Evolutionary conservation across 2,113 vertebrate species (phyloP).

Genomic region (Corvus hawaiiensis): DNA sequence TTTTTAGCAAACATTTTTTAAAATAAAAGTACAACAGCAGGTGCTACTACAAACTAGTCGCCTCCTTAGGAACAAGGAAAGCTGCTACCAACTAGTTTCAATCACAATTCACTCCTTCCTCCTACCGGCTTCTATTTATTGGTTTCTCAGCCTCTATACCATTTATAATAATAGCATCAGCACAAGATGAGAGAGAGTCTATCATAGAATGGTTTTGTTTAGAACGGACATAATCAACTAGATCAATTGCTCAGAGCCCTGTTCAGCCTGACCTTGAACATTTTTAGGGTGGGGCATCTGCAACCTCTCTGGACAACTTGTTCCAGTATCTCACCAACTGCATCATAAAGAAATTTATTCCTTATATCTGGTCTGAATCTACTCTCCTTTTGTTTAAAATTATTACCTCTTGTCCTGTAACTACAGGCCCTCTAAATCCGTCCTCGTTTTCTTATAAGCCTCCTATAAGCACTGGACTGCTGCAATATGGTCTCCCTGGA

Average conservation of each 20-base stretch:
- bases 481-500: neutral
- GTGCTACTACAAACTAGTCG: neutral
- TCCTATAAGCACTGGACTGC: neutral
- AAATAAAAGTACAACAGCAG: neutral
- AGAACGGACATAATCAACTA: neutral
- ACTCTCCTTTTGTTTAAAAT: neutral
- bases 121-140: neutral
- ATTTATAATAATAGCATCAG: neutral
- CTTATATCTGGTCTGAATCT: neutral
- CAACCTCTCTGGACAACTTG: neutral
- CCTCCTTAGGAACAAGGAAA: neutral
- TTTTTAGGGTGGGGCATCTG: neutral
- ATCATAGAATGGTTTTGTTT: neutral
- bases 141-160: neutral
- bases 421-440: neutral
- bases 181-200: neutral
- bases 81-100: neutral
- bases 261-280: neutral
- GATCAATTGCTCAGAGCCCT: neutral
- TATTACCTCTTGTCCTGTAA: neutral
- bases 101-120: neutral
- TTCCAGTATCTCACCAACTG: neutral
- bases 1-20: neutral
- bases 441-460: neutral
- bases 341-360: neutral